Evolutionary conservation across 2,888 invertebrate genomes (phyloP).

Genomic region (Lobophora halterata): DNA sequence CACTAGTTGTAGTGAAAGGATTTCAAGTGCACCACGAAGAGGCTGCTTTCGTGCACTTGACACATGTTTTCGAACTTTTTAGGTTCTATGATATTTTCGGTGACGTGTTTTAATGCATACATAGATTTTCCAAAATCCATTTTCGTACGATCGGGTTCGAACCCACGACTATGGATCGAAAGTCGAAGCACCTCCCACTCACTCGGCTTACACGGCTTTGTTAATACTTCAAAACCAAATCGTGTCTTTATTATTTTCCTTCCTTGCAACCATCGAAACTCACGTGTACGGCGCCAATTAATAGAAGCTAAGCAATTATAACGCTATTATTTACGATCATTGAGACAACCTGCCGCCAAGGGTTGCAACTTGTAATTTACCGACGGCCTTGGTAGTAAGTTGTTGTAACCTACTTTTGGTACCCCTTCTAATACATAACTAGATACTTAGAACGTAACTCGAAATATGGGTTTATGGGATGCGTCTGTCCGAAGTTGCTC

Average conservation of each 20-base stretch:
- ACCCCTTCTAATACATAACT: slow-evolving; percentile 3
- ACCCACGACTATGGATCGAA: no score
- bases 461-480: slow-evolving; percentile 25
- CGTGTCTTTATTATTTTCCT: slow-evolving; percentile 3
- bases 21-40: no score
- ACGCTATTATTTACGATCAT: slow-evolving; percentile 72
- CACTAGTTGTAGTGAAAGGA: no score
- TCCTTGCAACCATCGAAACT: slow-evolving; percentile 13
- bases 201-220: no score
- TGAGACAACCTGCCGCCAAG: slow-evolving; percentile 68
- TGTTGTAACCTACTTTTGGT: slow-evolving; percentile 50
- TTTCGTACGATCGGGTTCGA: no score
- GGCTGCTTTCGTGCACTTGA: no score
- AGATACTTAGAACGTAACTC: neutral
- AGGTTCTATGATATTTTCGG: no score
- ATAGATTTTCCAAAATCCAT: no score
- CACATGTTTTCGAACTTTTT: no score
- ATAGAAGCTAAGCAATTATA: slow-evolving; percentile 67
- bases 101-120: no score
- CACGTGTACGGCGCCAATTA: slow-evolving; percentile 69
- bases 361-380: slow-evolving; percentile 58
- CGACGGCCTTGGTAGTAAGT: slow-evolving; percentile 58
- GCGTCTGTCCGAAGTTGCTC: slow-evolving; percentile 48
- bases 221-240: no score
- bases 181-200: no score